A percentile compares a stretch with the other conserved stretches of the same genome.
Conservation (phyloP, 1,140 invertebrate genomes). For the Hypothenemus hampei region DNA sequence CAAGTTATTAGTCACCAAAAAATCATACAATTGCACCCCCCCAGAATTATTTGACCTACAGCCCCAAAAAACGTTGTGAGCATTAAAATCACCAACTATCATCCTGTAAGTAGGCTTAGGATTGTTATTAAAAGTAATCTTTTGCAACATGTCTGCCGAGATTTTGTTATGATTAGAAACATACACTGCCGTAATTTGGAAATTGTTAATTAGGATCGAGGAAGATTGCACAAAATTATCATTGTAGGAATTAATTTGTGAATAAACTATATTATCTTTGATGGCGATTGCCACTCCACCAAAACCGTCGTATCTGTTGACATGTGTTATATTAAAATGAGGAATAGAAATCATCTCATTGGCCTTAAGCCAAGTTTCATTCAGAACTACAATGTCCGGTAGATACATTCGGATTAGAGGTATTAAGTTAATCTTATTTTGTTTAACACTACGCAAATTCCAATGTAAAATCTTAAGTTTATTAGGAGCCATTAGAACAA, state of each 20-base stretch:
- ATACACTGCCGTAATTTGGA: not conserved
- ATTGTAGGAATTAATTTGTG: constrained; percentile 1
- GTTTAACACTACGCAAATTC: constrained; percentile 3
- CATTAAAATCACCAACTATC: constrained; percentile 15
- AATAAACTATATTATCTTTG: constrained; percentile 11
- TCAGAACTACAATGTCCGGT: constrained; percentile 16
- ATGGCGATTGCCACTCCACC: constrained; percentile 15
- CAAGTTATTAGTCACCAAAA: not conserved
- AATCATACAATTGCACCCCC: not conserved
- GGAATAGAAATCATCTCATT: not conserved
- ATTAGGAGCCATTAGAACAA: not conserved
- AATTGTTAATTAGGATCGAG: too few species aligned
- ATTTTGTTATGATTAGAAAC: not conserved
- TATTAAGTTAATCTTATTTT: constrained; percentile 2
- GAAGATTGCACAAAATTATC: not conserved
- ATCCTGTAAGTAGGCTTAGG: not conserved
- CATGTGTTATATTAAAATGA: constrained; percentile 8
- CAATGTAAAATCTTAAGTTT: constrained; percentile 4
- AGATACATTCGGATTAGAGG: constrained; percentile 2
- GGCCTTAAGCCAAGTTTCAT: constrained; percentile 23
- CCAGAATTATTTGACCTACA: not conserved
- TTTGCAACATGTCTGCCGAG: not conserved
- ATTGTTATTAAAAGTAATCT: not conserved
- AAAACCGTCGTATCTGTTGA: constrained; percentile 20
- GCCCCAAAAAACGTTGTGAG: constrained; percentile 3